Percentiles rank a stretch among this genome's conserved stretches.
phyloP scores from a whole-genome alignment of 1,140 invertebrate genomes.

The Thaumatotibia leucotreta region DNA sequence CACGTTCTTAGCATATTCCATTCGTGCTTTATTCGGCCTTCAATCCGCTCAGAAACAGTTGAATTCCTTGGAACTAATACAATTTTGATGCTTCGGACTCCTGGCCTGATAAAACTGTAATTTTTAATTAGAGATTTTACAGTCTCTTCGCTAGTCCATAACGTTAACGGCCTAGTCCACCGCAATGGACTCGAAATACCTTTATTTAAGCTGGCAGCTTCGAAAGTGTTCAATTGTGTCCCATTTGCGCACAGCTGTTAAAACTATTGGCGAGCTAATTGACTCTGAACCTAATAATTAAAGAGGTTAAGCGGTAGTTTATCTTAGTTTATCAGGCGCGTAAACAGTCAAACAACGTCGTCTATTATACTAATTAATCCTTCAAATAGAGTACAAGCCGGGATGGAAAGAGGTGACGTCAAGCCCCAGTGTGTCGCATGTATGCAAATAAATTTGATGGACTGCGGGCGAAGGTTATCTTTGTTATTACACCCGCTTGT shows the following conservation, averaged over 20 bases:
- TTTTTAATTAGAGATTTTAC: background rate
- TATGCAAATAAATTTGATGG: constrained; percentile 39
- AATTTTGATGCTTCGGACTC: background rate
- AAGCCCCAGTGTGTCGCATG: background rate
- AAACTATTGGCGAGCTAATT: constrained; percentile 61
- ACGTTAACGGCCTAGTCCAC: background rate
- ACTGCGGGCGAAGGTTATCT: constrained; percentile 59
- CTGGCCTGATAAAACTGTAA: background rate
- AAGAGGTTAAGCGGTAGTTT: constrained; percentile 66
- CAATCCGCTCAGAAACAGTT: constrained; percentile 18
- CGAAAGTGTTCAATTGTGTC: constrained; percentile 47
- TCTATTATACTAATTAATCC: constrained; percentile 20
- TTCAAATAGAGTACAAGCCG: background rate
- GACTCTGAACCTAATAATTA: constrained; percentile 59
- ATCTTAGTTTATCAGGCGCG: constrained; percentile 34
- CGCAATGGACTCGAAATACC: constrained; percentile 28
- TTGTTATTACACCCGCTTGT: constrained; percentile 46
- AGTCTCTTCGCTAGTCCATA: background rate
- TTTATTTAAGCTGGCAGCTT: constrained; percentile 29
- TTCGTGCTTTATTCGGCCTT: constrained; percentile 22
- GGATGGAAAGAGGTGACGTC: background rate
- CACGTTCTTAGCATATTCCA: constrained; percentile 1
- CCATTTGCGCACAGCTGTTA: constrained; percentile 48
- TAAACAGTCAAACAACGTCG: constrained; percentile 26
- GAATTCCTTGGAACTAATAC: background rate